Evolutionary conservation across 92 coral and sea anemone species (phyloP).

Genomic region (Virgularia gustaviana): DNA sequence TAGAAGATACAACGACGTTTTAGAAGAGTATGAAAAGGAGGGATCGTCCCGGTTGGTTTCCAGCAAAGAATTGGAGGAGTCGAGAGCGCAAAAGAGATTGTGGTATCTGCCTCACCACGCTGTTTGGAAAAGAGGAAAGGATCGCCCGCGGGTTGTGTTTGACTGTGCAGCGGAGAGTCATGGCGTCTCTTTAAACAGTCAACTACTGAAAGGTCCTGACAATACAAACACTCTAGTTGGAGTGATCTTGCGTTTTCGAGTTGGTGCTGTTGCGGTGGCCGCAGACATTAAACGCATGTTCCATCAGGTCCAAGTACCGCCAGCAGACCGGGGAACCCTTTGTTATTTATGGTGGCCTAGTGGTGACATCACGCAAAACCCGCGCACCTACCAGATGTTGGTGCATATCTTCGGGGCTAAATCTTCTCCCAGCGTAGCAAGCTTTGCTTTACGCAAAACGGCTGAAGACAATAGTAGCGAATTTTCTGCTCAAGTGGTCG

Average conservation of each 20-base stretch:
- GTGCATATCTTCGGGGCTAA: constrained; percentile 30
- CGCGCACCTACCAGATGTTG: constrained; percentile 45
- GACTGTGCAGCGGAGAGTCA: constrained; percentile 53
- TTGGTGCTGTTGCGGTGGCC: constrained; percentile 51
- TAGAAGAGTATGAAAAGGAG: constrained; percentile 56
- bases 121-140: constrained; percentile 57
- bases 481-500: constrained; percentile 7
- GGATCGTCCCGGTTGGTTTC: constrained; percentile 56
- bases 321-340: constrained; percentile 61
- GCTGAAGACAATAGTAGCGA: constrained; percentile 27
- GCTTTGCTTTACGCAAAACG: constrained; percentile 10
- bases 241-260: constrained; percentile 55
- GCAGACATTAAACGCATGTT: constrained; percentile 63
- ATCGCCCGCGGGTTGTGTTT: constrained; percentile 59
- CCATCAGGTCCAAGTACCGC: constrained; percentile 62
- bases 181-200: constrained; percentile 55
- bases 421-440: constrained; percentile 27
- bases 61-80: constrained; percentile 37
- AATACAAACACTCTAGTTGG: constrained; percentile 61
- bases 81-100: constrained; percentile 42
- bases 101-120: constrained; percentile 75
- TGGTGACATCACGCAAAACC: constrained; percentile 48
- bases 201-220: constrained; percentile 54
- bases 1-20: constrained; percentile 40
- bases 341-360: constrained; percentile 69